These are phyloP conservation scores for Myrmecobius fasciatus DNA, from an alignment of 2,113 vertebrate genomes.

Conservation along the genomic window DNA sequence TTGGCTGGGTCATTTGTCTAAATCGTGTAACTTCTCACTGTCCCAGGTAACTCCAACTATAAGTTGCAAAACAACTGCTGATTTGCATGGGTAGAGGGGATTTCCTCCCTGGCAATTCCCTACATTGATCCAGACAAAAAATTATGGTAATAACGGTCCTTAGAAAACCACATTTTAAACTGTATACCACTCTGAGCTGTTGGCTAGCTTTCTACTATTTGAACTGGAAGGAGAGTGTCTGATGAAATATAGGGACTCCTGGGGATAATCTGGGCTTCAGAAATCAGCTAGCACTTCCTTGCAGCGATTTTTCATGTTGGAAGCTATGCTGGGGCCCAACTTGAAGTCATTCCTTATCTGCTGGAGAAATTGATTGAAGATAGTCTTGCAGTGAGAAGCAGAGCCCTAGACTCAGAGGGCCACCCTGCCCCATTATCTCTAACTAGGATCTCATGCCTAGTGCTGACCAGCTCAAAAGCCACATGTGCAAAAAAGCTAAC, in stretches of 20 bases:
- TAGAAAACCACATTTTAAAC: not conserved
- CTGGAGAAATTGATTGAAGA: constrained; percentile 10
- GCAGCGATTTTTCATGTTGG: not conserved
- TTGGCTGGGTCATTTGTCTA: not conserved
- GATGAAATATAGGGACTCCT: constrained; percentile 62
- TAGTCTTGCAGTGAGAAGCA: constrained; percentile 39
- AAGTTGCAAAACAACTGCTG: not conserved
- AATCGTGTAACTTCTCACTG: not conserved
- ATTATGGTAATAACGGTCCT: not conserved
- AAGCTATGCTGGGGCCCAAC: not conserved
- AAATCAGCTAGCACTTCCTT: constrained; percentile 29
- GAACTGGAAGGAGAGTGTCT: constrained; percentile 23
- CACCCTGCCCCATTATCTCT: not conserved
- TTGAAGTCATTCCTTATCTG: constrained; percentile 27
- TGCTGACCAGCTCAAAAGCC: not conserved
- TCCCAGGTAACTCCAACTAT: not conserved
- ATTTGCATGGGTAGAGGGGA: not conserved
- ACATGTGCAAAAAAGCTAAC: not conserved
- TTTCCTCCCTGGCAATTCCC: not conserved
- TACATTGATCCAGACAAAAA: not conserved
- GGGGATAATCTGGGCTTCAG: constrained; percentile 50
- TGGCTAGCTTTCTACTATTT: not conserved
- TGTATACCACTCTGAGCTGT: not conserved
- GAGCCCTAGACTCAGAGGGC: not conserved
- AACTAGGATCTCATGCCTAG: not conserved